Evolutionary conservation across 2,113 vertebrate species (phyloP).

Genomic region (Aldabrachelys gigantea): DNA sequence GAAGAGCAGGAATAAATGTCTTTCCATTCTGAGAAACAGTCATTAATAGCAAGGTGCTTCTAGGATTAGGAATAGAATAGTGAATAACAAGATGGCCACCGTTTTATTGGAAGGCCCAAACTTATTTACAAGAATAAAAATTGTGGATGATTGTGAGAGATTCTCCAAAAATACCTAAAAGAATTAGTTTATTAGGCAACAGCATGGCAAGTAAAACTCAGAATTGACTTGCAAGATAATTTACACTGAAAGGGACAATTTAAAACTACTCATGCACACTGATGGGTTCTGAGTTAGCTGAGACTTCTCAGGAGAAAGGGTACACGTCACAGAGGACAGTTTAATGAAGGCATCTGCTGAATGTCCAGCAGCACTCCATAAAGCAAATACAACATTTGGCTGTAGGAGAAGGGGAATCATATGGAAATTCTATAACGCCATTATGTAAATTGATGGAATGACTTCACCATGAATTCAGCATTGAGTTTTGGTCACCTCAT

Average conservation of each 20-base stretch:
- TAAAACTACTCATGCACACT: constrained; percentile 44
- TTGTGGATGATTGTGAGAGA: neutral
- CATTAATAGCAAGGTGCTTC: neutral
- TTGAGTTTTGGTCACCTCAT: neutral
- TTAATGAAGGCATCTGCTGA: constrained; percentile 37
- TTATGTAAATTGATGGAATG: neutral
- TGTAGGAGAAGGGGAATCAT: neutral
- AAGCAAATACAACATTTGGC: neutral
- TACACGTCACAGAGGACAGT: neutral
- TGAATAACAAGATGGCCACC: neutral
- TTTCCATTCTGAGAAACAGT: too few relatives aligned
- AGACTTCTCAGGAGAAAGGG: constrained; percentile 18
- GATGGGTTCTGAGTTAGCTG: constrained; percentile 49
- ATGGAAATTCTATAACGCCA: neutral
- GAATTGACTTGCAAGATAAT: constrained; percentile 53
- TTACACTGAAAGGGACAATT: constrained; percentile 22
- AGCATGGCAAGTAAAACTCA: neutral
- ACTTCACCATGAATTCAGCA: neutral
- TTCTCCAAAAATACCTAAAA: neutral
- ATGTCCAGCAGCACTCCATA: neutral
- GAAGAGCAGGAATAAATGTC: neutral
- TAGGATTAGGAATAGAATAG: neutral
- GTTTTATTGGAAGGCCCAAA: neutral
- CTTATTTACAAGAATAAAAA: neutral
- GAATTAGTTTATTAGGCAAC: neutral